Conservation (phyloP, 2,113 vertebrate genomes). For the Oreochromis aureus region DNA sequence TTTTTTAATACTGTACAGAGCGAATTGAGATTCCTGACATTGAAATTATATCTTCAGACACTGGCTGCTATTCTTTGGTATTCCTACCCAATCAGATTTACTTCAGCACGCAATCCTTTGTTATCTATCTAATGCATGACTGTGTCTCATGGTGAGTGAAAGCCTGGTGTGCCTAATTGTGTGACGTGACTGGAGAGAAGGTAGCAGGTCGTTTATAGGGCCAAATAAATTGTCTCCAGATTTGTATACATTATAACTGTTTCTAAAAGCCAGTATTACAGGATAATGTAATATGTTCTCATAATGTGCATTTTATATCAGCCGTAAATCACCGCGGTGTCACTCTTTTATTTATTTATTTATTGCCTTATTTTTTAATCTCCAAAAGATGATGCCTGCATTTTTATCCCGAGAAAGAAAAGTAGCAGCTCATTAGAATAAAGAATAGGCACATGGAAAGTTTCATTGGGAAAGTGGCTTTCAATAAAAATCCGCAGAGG, state of each 20-base stretch:
- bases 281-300: conserved; percentile 36
- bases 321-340: conserved; percentile 37
- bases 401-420: conserved; percentile 15
- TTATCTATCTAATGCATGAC: conserved; percentile 45
- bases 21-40: neutral
- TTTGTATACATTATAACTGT: conserved; percentile 41
- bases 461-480: conserved; percentile 49
- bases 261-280: conserved; percentile 35
- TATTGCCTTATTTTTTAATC: neutral
- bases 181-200: neutral
- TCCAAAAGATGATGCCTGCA: neutral
- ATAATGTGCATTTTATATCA: conserved; percentile 45
- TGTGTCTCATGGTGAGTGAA: conserved; percentile 34
- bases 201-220: conserved; percentile 1
- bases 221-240: conserved; percentile 33
- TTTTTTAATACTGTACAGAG: neutral
- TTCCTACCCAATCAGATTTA: conserved; percentile 42
- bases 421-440: conserved; percentile 43
- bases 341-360: neutral
- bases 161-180: conserved; percentile 3
- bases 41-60: neutral
- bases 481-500: conserved; percentile 27
- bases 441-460: conserved; percentile 11
- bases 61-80: conserved; percentile 29
- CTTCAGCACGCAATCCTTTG: conserved; percentile 19